These are phyloP conservation scores for Semicossyphus pulcher DNA, from an alignment of 2,113 vertebrate species.

Conservation along the genomic window DNA sequence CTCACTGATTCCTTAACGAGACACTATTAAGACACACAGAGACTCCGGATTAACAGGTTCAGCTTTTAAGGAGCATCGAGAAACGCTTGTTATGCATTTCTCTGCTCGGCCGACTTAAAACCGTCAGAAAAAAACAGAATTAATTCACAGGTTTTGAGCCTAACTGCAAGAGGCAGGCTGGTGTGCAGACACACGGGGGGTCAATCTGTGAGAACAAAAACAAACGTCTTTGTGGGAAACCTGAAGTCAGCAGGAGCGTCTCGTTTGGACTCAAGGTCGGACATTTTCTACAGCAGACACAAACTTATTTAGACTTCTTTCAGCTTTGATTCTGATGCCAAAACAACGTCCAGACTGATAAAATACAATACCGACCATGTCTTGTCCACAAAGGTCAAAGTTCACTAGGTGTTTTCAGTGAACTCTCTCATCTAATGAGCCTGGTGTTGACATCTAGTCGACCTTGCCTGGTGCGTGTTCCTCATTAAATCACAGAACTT, in stretches of 20 bases:
- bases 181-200: constrained; percentile 10
- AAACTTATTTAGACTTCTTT: background rate
- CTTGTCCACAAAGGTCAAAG: background rate
- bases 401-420: background rate
- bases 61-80: constrained; percentile 76
- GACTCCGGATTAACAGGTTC: constrained; percentile 75
- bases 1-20: constrained; percentile 76
- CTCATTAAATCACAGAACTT: background rate
- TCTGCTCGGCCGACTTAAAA: constrained; percentile 38
- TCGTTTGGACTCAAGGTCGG: background rate
- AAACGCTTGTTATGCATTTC: constrained; percentile 74
- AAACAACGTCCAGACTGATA: background rate
- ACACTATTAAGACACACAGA: constrained; percentile 72
- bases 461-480: no score
- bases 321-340: background rate
- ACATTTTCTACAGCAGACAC: background rate
- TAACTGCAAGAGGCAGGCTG: constrained; percentile 16
- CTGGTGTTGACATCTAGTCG: no score
- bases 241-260: background rate
- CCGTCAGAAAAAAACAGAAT: constrained; percentile 25
- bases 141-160: constrained; percentile 51
- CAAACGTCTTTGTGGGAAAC: background rate
- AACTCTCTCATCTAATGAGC: no score
- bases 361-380: background rate
- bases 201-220: constrained; percentile 27